A percentile compares a stretch with the other conserved stretches of the same genome.
These are phyloP conservation scores for Leptobrachium ailaonicum DNA, from an alignment of 2,113 vertebrate species.

Conservation along the genomic window DNA sequence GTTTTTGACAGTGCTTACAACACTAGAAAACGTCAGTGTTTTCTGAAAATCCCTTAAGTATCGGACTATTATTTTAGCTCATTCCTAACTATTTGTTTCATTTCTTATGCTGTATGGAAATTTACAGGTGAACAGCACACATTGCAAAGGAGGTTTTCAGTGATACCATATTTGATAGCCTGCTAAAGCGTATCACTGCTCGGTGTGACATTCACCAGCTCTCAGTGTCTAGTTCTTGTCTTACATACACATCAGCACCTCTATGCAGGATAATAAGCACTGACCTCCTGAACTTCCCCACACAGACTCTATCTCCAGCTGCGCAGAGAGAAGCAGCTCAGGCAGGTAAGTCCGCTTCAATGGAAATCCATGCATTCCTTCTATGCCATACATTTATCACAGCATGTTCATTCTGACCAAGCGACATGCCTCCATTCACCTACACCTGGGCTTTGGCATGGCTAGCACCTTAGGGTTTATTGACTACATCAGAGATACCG, in stretches of 20 bases:
- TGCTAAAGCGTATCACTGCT: conserved; percentile 34
- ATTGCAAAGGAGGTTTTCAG: conserved; percentile 17
- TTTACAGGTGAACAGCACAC: not conserved
- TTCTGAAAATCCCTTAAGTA: too few species aligned
- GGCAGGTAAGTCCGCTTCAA: conserved; percentile 11
- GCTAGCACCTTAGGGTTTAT: too few species aligned
- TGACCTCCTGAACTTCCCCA: conserved; percentile 23
- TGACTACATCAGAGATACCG: too few species aligned
- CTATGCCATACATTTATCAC: not conserved
- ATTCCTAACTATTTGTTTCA: too few species aligned
- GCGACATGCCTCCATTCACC: not conserved
- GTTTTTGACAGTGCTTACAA: too few species aligned
- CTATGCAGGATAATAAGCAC: conserved; percentile 7
- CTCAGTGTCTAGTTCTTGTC: conserved; percentile 36
- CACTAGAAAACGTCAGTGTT: too few species aligned
- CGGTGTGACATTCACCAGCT: conserved; percentile 40
- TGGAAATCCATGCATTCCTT: not conserved
- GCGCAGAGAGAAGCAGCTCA: not conserved
- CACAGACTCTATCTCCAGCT: not conserved
- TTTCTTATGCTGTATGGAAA: too few species aligned
- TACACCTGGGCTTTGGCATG: not conserved
- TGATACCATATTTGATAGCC: conserved; percentile 30
- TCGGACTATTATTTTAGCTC: too few species aligned
- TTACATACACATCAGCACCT: conserved; percentile 32
- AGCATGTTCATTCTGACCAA: not conserved